phyloP scores from a whole-genome alignment of 2,797 vertebrate species.

The Chelon labrosus region DNA sequence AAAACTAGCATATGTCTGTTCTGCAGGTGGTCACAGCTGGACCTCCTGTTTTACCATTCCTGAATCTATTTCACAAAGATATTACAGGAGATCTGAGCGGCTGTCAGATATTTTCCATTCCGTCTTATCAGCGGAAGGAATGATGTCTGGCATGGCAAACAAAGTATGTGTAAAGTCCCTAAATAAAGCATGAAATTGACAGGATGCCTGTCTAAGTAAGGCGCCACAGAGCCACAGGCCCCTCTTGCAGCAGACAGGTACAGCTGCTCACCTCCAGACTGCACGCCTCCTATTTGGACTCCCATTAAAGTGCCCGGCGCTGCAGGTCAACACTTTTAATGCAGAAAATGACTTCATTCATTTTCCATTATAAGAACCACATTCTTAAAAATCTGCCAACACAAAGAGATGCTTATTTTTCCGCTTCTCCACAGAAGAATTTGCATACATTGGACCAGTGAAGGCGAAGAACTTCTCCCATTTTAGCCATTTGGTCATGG shows the following conservation, averaged over 20 bases:
- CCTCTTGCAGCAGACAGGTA: conserved; percentile 55
- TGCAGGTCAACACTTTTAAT: conserved; percentile 79
- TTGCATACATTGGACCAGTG: conserved; percentile 77
- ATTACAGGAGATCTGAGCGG: conserved; percentile 80
- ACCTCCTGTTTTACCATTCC: conserved; percentile 71
- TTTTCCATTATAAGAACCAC: conserved; percentile 69
- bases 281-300: conserved; percentile 68
- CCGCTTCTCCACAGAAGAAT: conserved; percentile 70
- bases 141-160: conserved; percentile 84
- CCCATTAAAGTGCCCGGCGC: conserved; percentile 62
- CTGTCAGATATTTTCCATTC: conserved; percentile 82
- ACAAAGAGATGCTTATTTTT: conserved; percentile 67
- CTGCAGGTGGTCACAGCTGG: conserved; percentile 80
- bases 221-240: conserved; percentile 43
- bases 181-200: conserved; percentile 87
- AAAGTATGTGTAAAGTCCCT: conserved; percentile 80
- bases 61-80: conserved; percentile 81
- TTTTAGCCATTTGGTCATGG: conserved; percentile 79
- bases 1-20: conserved; percentile 66
- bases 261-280: conserved; percentile 77
- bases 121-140: conserved; percentile 81
- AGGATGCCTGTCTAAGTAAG: conserved; percentile 71
- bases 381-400: conserved; percentile 65
- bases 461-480: conserved; percentile 61
- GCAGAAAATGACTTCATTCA: conserved; percentile 74